Conservation (phyloP, 2,113 vertebrate genomes). For the Hydrolagus affinis region DNA sequence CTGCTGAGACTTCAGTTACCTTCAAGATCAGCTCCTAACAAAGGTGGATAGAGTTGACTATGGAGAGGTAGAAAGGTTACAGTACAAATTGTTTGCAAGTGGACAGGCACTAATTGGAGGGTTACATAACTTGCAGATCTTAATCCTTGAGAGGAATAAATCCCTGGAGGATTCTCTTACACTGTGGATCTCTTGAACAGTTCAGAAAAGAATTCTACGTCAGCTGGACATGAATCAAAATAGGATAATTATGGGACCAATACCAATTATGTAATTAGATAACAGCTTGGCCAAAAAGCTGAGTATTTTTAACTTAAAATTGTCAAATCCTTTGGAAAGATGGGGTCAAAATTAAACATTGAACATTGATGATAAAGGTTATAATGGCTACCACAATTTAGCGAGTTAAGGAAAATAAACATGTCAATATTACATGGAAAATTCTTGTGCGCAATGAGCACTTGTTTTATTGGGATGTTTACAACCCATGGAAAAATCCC, state of each 20-base stretch:
- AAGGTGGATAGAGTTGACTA: neutral
- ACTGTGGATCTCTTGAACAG: neutral
- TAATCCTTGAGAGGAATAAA: neutral
- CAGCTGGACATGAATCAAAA: neutral
- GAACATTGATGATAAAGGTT: no score
- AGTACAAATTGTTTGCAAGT: slow-evolving; percentile 20
- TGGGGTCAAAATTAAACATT: no score
- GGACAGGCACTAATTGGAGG: neutral
- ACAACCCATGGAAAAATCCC: no score
- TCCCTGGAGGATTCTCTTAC: neutral
- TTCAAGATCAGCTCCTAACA: neutral
- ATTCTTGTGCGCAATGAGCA: no score
- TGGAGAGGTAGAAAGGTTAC: neutral
- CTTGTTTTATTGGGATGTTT: no score
- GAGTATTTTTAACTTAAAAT: neutral
- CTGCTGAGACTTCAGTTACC: slow-evolving; percentile 12
- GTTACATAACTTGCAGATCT: neutral
- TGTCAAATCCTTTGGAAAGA: neutral
- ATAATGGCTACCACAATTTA: no score
- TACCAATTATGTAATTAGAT: neutral
- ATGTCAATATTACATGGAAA: no score
- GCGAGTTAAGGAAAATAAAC: no score
- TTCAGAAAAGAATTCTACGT: neutral
- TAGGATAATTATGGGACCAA: no score
- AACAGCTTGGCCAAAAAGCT: neutral